These are phyloP conservation scores for Heterotis niloticus DNA, from an alignment of 2,113 vertebrate genomes.

Conservation along the genomic window DNA sequence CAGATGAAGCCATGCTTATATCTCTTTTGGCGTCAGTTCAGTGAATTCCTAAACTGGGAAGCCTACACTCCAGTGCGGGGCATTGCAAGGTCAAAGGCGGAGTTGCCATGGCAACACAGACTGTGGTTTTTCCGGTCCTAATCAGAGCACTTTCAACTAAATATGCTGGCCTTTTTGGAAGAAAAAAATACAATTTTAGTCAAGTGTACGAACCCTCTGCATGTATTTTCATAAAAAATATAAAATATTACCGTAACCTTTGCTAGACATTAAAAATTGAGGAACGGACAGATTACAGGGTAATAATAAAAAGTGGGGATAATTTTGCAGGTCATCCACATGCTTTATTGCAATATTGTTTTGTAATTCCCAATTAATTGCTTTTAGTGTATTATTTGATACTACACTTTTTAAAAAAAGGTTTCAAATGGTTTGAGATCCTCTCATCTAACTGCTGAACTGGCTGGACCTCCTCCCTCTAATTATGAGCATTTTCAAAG, in stretches of 20 bases:
- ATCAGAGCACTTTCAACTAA: not conserved
- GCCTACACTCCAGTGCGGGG: constrained; percentile 56
- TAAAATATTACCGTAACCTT: no score
- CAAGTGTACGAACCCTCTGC: not conserved
- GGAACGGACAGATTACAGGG: not conserved
- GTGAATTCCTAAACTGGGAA: constrained; percentile 52
- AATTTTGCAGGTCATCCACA: not conserved
- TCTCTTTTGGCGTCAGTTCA: constrained; percentile 52
- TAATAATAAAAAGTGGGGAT: not conserved
- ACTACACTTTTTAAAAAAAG: not conserved
- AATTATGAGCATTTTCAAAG: constrained; percentile 28
- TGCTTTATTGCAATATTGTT: not conserved
- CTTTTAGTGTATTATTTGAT: no score
- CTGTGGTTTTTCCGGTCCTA: constrained; percentile 18
- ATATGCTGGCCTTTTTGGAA: not conserved
- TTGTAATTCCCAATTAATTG: not conserved
- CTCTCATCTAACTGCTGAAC: not conserved
- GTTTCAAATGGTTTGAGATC: not conserved
- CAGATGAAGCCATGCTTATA: not conserved
- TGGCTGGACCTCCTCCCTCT: not conserved
- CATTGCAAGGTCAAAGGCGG: constrained; percentile 53
- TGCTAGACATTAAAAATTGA: not conserved
- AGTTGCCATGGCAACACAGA: constrained; percentile 57
- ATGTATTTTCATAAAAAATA: not conserved
- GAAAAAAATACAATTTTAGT: not conserved